Conservation (phyloP, 2,888 invertebrate species). For the Noctua janthina region DNA sequence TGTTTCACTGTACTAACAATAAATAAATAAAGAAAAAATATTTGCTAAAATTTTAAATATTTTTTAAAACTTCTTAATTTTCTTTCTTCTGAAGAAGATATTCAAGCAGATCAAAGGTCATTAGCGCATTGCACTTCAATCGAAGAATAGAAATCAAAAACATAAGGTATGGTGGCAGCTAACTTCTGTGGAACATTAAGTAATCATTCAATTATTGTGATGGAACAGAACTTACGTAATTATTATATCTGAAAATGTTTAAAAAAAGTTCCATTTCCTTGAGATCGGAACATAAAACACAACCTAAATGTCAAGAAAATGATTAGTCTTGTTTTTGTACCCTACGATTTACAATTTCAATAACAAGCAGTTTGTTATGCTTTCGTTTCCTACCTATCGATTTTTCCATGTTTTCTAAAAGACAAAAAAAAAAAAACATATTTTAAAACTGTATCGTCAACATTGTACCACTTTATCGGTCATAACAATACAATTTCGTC, state of each 20-base stretch:
- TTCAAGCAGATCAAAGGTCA: no score
- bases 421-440: slow-evolving; percentile 26
- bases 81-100: no score
- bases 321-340: not conserved
- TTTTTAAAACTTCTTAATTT: no score
- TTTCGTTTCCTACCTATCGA: not conserved
- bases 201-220: not conserved
- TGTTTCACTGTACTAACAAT: not conserved
- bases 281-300: not conserved
- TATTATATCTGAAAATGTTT: no score
- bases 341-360: not conserved
- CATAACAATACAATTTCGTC: slow-evolving; percentile 77
- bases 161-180: no score
- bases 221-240: no score
- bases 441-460: slow-evolving; percentile 57
- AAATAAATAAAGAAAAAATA: no score
- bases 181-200: not conserved
- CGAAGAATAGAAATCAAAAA: not conserved
- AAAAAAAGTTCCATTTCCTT: no score
- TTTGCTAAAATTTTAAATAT: no score
- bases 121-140: not conserved
- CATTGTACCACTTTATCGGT: slow-evolving; percentile 74
- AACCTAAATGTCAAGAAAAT: not conserved
- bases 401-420: not conserved
- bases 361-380: not conserved